Conservation (phyloP, 2,113 vertebrate genomes). For the Chiloscyllium plagiosum region DNA sequence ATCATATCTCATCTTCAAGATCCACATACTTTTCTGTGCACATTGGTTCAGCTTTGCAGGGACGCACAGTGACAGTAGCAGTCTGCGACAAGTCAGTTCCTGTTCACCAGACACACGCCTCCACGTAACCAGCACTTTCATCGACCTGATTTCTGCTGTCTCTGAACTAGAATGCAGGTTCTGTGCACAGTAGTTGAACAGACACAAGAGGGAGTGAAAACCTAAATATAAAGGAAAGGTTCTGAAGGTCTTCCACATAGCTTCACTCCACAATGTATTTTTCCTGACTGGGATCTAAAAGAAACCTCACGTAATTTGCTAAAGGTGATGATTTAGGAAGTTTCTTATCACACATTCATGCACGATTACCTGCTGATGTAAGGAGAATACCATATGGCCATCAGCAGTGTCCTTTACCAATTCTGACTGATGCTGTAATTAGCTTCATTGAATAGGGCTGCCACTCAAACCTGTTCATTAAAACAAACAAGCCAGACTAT, state of each 20-base stretch:
- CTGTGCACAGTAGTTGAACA: conserved; percentile 45
- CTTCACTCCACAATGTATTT: background rate
- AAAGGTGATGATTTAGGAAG: conserved; percentile 2
- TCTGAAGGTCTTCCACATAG: background rate
- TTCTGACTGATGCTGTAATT: background rate
- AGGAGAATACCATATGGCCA: background rate
- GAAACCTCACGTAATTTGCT: background rate
- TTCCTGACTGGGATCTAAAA: background rate
- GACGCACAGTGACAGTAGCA: conserved; percentile 63
- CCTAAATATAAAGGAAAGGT: background rate
- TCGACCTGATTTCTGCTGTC: conserved; percentile 61
- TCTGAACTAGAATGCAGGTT: conserved; percentile 68
- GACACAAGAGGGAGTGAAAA: conserved; percentile 3
- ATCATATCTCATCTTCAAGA: background rate
- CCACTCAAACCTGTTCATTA: background rate
- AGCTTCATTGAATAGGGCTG: conserved; percentile 22
- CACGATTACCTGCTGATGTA: background rate
- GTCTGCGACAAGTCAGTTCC: conserved; percentile 72
- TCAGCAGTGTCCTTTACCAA: background rate
- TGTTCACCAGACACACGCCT: conserved; percentile 70
- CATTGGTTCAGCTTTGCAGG: conserved; percentile 64
- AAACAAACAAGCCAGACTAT: background rate
- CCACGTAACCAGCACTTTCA: conserved; percentile 66
- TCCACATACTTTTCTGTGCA: conserved; percentile 69
- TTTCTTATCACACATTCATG: background rate